phyloP scores from a whole-genome alignment of 2,888 invertebrate genomes.

The Chrysolina oricalcia region DNA sequence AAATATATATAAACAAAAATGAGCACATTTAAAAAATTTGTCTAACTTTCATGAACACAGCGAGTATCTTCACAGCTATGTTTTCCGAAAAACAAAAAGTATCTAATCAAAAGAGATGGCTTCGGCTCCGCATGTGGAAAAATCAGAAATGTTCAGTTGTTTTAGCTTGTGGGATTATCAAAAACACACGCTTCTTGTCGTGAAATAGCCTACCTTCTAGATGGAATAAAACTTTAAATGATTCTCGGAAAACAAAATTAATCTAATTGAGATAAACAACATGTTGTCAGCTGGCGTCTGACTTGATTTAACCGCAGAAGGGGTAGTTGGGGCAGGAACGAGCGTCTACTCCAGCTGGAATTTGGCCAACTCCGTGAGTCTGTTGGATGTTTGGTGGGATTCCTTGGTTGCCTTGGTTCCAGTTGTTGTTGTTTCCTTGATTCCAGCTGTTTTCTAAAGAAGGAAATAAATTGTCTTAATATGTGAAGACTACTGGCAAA shows the following conservation, averaged over 20 bases:
- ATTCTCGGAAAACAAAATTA: constrained; percentile 9
- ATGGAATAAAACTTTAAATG: background rate
- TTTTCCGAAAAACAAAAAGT: constrained; percentile 15
- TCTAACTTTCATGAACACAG: constrained; percentile 31
- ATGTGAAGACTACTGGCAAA: too few relatives aligned
- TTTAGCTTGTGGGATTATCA: background rate
- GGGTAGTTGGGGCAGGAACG: constrained; percentile 70
- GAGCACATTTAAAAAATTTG: constrained; percentile 14
- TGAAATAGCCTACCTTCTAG: background rate
- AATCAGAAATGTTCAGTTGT: background rate
- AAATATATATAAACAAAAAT: constrained; percentile 18
- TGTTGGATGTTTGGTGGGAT: constrained; percentile 57
- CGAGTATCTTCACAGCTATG: constrained; percentile 30
- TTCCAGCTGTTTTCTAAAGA: constrained; percentile 46
- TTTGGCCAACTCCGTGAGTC: constrained; percentile 58
- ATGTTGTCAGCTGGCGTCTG: constrained; percentile 63
- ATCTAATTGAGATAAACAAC: constrained; percentile 50
- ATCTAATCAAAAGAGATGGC: background rate
- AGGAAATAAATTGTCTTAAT: background rate
- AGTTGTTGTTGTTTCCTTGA: constrained; percentile 43
- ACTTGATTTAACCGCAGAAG: constrained; percentile 64
- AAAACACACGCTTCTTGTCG: background rate
- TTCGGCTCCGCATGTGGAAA: background rate
- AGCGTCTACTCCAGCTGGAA: constrained; percentile 71
- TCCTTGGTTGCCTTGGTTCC: constrained; percentile 49